Evolutionary conservation across 1,140 invertebrate genomes (phyloP).

Genomic region (Drosophila sturtevanti): DNA sequence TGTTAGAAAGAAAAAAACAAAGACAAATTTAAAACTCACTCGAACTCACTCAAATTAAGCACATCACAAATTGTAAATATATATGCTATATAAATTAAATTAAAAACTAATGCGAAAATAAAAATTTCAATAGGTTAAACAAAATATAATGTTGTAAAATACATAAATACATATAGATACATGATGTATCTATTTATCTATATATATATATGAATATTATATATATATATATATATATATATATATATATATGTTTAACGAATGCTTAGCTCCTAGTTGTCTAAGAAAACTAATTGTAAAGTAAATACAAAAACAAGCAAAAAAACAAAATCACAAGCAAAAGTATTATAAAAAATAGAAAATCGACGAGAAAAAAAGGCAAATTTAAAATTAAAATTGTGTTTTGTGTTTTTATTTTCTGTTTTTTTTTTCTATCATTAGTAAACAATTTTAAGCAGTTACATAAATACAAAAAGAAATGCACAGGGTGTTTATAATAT

Average conservation of each 20-base stretch:
- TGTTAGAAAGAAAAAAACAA: constrained; percentile 32
- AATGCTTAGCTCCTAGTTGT: constrained; percentile 35
- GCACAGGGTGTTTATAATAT: constrained; percentile 34
- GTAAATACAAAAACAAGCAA: constrained; percentile 15
- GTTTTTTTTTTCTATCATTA: constrained; percentile 33
- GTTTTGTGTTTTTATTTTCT: constrained; percentile 22
- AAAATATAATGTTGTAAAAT: background rate
- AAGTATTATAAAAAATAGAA: constrained; percentile 71
- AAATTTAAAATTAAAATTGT: constrained; percentile 38
- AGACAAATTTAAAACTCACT: constrained; percentile 24
- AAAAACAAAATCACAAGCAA: constrained; percentile 60
- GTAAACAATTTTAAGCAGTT: background rate
- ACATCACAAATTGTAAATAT: constrained; percentile 49
- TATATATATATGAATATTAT: background rate
- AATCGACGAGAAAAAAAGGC: constrained; percentile 36
- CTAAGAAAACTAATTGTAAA: constrained; percentile 65
- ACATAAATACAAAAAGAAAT: background rate
- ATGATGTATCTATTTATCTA: constrained; percentile 31
- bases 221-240: constrained; percentile 25
- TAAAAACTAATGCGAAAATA: background rate
- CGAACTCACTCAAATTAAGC: constrained; percentile 41
- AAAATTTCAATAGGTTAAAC: background rate
- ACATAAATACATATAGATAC: constrained; percentile 34
- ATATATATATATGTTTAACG: constrained; percentile 3
- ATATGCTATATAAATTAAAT: constrained; percentile 3